Evolutionary conservation across 2,113 vertebrate genomes (phyloP), one percentile per base, ranked within the genome.

Genomic region (Acrocephalus kingi): DNA sequence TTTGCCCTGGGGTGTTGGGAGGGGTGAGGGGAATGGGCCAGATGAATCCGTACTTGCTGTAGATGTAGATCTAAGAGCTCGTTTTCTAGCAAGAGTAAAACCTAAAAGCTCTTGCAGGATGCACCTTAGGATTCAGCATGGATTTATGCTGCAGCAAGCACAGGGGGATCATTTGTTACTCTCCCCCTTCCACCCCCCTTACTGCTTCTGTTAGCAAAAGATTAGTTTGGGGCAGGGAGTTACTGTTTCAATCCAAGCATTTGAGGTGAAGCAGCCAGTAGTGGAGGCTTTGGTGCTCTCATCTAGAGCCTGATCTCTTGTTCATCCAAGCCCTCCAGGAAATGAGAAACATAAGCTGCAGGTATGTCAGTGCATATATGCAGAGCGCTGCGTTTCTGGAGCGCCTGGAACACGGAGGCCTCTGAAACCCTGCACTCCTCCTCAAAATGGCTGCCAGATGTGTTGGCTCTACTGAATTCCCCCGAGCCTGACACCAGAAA

Each of bases 361-460:
- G 95, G 93, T 97, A 96, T 54, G 92, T 82, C 62, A 78, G 76
- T 24, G 78, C 74, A 22, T 72, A 25, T 52, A 73, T 13, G 28
- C 88, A 48, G 72, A 90, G 83, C 5, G 3, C 90, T 13, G 85
- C 4, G 2, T 88, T 93, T 96, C 95, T 95, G 94, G 89, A 95
- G 80, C 4, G 86, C 86, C 90, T 89, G 90, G 73, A 93, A 89
- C 77, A 59, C 68, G 0, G 81, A 93, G 93, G 94, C 93, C 88
- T 93, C 95, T 82, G 91, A 91, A 94, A 94, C 87, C 72, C 95
- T 90, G 79, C 92, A 31, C 94, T 93, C 71, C 90, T 97, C 91
- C 96, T 97, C 96, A 97, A 97, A 97, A 97, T 97, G 96, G 96
- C 96, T 97, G 94, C 97, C 96, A 95, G 96, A 96, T 92, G 92